Conservation (phyloP, 2,888 invertebrate species). For the Drosophila prostipennis region DNA sequence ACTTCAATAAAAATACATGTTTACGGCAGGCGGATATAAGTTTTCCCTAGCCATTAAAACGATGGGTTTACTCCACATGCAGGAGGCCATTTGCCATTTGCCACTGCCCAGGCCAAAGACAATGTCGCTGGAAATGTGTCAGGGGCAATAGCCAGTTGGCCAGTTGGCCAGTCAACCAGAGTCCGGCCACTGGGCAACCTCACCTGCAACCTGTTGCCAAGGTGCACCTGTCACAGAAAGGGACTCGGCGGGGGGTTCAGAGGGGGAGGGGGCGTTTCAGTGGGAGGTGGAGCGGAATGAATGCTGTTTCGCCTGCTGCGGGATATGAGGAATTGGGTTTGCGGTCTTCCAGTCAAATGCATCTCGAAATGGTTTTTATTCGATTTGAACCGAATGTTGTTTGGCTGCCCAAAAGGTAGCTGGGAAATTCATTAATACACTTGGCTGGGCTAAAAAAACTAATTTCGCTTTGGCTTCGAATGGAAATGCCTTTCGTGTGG, state of each 20-base stretch:
- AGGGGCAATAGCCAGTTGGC: slow-evolving; percentile 26
- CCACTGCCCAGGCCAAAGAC: slow-evolving; percentile 20
- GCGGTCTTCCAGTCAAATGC: slow-evolving; percentile 74
- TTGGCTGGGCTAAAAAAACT: slow-evolving; percentile 55
- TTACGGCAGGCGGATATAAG: slow-evolving; percentile 44
- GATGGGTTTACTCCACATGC: slow-evolving; percentile 27
- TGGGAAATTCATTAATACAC: slow-evolving; percentile 45
- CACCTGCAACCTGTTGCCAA: slow-evolving; percentile 32
- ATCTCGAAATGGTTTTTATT: slow-evolving; percentile 46
- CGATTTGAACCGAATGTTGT: slow-evolving; percentile 27
- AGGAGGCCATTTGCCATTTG: slow-evolving; percentile 6
- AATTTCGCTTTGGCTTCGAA: slow-evolving; percentile 60
- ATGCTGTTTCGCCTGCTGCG: slow-evolving; percentile 18
- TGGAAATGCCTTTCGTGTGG: slow-evolving; percentile 69
- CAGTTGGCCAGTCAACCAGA: slow-evolving; percentile 18
- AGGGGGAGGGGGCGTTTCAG: neutral
- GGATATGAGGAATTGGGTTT: slow-evolving; percentile 67
- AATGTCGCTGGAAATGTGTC: slow-evolving; percentile 33
- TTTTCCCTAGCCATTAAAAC: slow-evolving; percentile 16
- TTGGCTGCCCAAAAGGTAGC: slow-evolving; percentile 8
- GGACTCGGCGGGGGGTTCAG: neutral
- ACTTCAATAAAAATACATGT: slow-evolving; percentile 54
- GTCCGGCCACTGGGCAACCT: slow-evolving; percentile 5
- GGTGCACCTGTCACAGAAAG: slow-evolving; percentile 11
- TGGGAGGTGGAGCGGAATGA: slow-evolving; percentile 24